These are phyloP conservation scores for Brachionus rotundiformis DNA, from an alignment of 1,140 invertebrate species.

Conservation along the genomic window DNA sequence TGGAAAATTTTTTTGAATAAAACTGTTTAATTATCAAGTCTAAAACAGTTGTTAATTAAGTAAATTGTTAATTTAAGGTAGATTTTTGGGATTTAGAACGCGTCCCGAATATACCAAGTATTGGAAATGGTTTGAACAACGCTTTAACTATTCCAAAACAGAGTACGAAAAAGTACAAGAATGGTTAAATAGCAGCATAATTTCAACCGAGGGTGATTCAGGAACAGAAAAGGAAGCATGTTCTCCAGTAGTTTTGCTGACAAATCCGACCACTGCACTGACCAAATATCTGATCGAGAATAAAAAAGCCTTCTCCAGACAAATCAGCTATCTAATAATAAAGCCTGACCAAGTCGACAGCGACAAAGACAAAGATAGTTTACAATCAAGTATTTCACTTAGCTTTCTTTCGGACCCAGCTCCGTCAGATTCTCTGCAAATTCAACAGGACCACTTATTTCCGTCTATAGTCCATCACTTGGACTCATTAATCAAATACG, in stretches of 20 bases:
- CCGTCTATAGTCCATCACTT: background rate
- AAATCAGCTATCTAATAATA: constrained; percentile 16
- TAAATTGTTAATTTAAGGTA: background rate
- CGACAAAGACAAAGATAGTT: background rate
- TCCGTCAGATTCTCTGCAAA: background rate
- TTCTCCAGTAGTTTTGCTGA: background rate
- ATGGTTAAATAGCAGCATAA: background rate
- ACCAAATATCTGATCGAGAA: background rate
- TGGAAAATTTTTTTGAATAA: too few relatives aligned
- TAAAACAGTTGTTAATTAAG: too few relatives aligned
- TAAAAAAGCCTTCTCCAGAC: background rate
- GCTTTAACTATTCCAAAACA: background rate
- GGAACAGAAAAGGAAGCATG: background rate
- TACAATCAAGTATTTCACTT: background rate
- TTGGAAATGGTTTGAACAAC: constrained; percentile 27
- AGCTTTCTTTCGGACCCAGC: background rate
- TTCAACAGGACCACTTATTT: background rate
- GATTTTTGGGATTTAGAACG: background rate
- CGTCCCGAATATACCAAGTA: background rate
- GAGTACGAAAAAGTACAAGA: constrained; percentile 41
- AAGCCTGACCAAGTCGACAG: background rate
- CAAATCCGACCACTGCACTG: background rate
- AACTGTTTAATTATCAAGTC: too few relatives aligned
- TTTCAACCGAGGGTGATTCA: background rate
- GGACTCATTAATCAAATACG: background rate